Evolutionary conservation across 2,113 vertebrate genomes (phyloP).

Genomic region (Mesoclemmys tuberculata): DNA sequence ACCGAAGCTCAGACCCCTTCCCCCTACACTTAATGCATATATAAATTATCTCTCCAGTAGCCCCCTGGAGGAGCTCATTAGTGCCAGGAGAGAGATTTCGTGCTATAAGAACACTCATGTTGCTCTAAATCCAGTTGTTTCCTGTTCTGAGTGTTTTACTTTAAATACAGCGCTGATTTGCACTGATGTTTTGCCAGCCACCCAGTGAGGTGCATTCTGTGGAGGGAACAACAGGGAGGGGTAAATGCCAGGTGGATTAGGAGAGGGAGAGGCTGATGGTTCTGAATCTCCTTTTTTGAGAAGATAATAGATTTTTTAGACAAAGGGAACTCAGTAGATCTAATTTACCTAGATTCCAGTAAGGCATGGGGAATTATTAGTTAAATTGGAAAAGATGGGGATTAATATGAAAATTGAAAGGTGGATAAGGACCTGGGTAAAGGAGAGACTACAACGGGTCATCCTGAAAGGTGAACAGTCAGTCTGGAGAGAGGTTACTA

Average conservation of each 20-base stretch:
- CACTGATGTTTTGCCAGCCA: conserved; percentile 52
- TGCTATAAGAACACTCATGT: neutral
- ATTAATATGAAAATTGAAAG: too few relatives aligned
- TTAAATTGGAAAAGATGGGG: too few relatives aligned
- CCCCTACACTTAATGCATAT: rapidly evolving
- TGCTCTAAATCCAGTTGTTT: neutral
- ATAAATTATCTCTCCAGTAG: neutral
- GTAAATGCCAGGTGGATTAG: neutral
- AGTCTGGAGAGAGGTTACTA: too few relatives aligned
- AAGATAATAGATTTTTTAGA: too few relatives aligned
- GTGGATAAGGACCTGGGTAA: too few relatives aligned
- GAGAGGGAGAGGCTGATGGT: neutral
- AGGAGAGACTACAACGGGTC: too few relatives aligned
- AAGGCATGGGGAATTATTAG: too few relatives aligned
- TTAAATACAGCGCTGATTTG: conserved; percentile 19
- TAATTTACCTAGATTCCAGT: too few relatives aligned
- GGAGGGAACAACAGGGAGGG: neutral
- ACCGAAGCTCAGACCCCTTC: neutral
- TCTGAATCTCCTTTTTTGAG: neutral
- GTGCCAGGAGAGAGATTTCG: neutral
- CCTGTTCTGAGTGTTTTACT: conserved; percentile 30
- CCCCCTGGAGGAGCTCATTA: conserved; percentile 7
- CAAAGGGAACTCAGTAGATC: too few relatives aligned
- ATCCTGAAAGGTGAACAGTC: too few relatives aligned
- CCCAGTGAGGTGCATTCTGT: conserved; percentile 14